Evolutionary conservation across 2,113 vertebrate genomes (phyloP).

Genomic region (Mugil cephalus): DNA sequence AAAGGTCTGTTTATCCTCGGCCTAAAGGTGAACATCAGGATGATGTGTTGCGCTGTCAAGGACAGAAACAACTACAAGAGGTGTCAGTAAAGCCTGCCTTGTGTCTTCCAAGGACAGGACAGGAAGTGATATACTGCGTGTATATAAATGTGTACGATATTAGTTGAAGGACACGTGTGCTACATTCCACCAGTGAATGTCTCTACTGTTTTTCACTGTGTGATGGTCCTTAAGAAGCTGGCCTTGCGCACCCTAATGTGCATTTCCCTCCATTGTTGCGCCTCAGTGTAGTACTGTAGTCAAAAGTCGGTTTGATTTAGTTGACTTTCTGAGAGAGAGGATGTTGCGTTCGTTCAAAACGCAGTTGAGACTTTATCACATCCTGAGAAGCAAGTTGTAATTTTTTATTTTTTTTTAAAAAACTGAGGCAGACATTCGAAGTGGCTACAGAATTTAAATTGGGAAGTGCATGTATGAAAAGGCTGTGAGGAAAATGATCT

Average conservation of each 20-base stretch:
- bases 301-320: no score
- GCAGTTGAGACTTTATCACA: no score
- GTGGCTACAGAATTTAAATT: neutral
- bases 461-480: slow-evolving; percentile 18
- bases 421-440: neutral
- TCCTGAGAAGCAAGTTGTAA: neutral
- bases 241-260: neutral
- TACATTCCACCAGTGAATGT: neutral
- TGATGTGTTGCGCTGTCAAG: slow-evolving; percentile 24
- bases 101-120: slow-evolving; percentile 15
- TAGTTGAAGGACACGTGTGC: neutral
- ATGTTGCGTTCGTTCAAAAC: no score
- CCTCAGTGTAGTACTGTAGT: no score
- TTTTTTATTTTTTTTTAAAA: slow-evolving; percentile 1
- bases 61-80: slow-evolving; percentile 15
- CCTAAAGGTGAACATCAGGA: slow-evolving; percentile 37
- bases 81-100: slow-evolving; percentile 16
- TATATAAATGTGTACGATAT: neutral
- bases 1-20: slow-evolving; percentile 32
- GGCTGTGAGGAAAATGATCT: slow-evolving; percentile 10
- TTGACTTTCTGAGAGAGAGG: no score
- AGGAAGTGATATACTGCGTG: neutral
- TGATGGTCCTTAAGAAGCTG: neutral
- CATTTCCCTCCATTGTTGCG: neutral
- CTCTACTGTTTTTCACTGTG: neutral